These are phyloP conservation scores for Apis laboriosa DNA, from an alignment of 1,140 invertebrate genomes.

Conservation along the genomic window DNA sequence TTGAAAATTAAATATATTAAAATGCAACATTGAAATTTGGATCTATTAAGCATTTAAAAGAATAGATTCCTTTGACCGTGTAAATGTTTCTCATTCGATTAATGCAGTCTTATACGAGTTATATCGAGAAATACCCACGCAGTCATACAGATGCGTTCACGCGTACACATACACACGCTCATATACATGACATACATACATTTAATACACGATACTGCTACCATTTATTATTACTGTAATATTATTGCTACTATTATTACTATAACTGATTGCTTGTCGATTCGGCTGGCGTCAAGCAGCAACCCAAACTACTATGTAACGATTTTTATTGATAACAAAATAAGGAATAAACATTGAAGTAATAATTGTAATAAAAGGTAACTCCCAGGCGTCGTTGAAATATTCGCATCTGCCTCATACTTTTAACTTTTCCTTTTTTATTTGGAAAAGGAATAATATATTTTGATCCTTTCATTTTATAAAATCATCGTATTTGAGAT, in stretches of 20 bases:
- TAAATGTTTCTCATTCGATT: slow-evolving; percentile 22
- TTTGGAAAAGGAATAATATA: slow-evolving; percentile 1
- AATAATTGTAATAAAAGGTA: slow-evolving; percentile 72
- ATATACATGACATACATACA: not conserved
- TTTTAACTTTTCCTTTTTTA: slow-evolving; percentile 41
- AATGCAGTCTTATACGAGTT: slow-evolving; percentile 24
- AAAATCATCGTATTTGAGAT: not conserved
- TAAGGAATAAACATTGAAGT: slow-evolving; percentile 74
- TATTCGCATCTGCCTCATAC: slow-evolving; percentile 36
- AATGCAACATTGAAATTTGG: not conserved
- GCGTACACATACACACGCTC: not conserved
- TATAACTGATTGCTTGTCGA: slow-evolving; percentile 66
- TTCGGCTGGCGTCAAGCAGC: slow-evolving; percentile 62
- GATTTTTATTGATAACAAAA: slow-evolving; percentile 78
- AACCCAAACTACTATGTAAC: slow-evolving; percentile 76
- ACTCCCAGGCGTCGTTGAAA: slow-evolving; percentile 51
- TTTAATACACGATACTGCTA: slow-evolving; percentile 56
- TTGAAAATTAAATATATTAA: not conserved
- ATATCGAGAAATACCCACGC: not conserved
- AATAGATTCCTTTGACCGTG: slow-evolving; percentile 26
- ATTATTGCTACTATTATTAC: slow-evolving; percentile 65
- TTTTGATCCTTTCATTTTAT: not conserved
- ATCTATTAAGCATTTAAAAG: not conserved
- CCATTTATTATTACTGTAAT: slow-evolving; percentile 65
- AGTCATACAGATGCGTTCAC: not conserved